A percentile compares a stretch with the other conserved stretches of the same genome.
Conservation (phyloP, 2,888 invertebrate genomes). For the Habroteleia sp. region DNA sequence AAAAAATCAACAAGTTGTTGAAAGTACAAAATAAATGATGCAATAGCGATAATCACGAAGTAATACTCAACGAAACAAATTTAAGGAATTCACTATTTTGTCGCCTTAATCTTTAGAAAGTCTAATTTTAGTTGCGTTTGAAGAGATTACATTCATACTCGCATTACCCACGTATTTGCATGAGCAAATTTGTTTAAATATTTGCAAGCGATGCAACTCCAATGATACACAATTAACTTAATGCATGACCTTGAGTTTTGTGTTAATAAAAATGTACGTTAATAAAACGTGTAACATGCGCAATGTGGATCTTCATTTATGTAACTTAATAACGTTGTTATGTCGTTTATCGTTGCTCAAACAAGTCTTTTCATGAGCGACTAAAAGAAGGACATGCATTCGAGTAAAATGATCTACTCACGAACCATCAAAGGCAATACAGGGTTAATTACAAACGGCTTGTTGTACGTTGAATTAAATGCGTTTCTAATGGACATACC, state of each 20-base stretch:
- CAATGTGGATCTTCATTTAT: slow-evolving; percentile 50
- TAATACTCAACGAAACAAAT: too few relatives aligned
- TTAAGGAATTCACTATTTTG: too few relatives aligned
- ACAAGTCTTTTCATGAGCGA: slow-evolving; percentile 33
- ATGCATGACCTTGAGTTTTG: slow-evolving; percentile 27
- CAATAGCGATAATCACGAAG: too few relatives aligned
- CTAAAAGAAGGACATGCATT: slow-evolving; percentile 34
- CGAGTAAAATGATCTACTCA: slow-evolving; percentile 46
- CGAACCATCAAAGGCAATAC: slow-evolving; percentile 33
- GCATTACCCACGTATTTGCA: too few relatives aligned
- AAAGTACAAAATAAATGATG: too few relatives aligned
- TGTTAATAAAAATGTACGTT: slow-evolving; percentile 32
- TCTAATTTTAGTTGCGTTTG: too few relatives aligned
- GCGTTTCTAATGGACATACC: slow-evolving; percentile 29
- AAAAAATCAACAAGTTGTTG: too few relatives aligned
- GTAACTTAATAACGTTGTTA: slow-evolving; percentile 53
- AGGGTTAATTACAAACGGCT: slow-evolving; percentile 33
- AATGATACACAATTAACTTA: slow-evolving; percentile 2
- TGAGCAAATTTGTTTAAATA: neutral
- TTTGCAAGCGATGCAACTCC: neutral
- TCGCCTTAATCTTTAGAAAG: too few relatives aligned
- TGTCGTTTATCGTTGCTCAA: slow-evolving; percentile 28
- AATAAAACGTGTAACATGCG: slow-evolving; percentile 17
- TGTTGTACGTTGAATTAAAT: slow-evolving; percentile 18
- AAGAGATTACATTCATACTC: too few relatives aligned